Conservation (phyloP, 2,797 vertebrate genomes). For the Molossus molossus region DNA sequence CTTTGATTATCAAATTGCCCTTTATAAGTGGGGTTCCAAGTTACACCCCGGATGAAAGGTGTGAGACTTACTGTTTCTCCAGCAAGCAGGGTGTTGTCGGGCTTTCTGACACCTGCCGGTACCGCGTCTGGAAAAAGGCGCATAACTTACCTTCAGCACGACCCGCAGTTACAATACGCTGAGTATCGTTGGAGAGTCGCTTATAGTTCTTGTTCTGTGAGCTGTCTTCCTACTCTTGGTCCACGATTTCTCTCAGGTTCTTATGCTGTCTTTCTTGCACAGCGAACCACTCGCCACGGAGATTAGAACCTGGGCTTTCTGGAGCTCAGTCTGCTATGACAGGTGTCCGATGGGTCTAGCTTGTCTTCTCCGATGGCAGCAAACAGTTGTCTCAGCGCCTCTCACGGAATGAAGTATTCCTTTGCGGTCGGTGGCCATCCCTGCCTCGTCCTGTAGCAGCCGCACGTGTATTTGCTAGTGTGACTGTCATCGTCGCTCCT, state of each 20-base stretch:
- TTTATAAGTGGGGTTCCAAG: neutral
- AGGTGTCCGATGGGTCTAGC: neutral
- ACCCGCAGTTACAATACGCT: neutral
- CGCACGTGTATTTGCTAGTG: neutral
- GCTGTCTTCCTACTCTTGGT: neutral
- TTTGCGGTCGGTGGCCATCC: neutral
- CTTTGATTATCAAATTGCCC: neutral
- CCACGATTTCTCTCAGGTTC: neutral
- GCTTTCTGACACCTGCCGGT: neutral
- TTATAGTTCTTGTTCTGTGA: neutral
- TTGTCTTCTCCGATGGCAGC: neutral
- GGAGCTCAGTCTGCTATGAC: neutral
- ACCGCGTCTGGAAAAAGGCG: neutral
- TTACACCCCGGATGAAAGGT: neutral
- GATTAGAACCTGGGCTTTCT: neutral
- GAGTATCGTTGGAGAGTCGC: neutral
- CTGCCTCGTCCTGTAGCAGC: neutral
- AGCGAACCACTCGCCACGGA: neutral
- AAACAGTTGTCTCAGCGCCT: neutral
- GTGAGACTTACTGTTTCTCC: neutral
- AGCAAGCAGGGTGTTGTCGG: accelerated
- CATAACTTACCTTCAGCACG: neutral
- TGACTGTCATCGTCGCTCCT: neutral
- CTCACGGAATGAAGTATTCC: neutral
- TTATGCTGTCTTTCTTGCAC: neutral